A percentile compares a stretch with the other conserved stretches of the same genome.
Evolutionary conservation across 2,797 vertebrate species (phyloP).

Genomic region (Cossypha caffra): DNA sequence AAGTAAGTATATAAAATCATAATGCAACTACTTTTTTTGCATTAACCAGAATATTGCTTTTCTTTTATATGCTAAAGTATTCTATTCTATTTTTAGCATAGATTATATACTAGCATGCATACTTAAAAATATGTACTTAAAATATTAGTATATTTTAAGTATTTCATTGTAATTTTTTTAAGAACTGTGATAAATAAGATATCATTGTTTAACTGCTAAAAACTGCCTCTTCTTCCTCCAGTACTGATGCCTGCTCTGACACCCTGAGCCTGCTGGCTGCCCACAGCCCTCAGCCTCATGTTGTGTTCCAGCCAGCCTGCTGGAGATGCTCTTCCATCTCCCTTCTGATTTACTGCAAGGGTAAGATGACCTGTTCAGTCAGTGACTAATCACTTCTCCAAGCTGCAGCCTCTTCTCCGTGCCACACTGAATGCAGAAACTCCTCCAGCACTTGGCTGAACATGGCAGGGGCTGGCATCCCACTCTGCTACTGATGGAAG

Average conservation of each 20-base stretch:
- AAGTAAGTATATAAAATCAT: neutral
- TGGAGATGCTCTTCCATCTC: neutral
- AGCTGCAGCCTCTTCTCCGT: neutral
- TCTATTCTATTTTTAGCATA: too few relatives aligned
- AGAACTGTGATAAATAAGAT: neutral
- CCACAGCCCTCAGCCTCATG: neutral
- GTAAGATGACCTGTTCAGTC: neutral
- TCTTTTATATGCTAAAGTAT: neutral
- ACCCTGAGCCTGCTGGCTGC: neutral
- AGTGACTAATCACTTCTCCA: neutral
- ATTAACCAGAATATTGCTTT: neutral
- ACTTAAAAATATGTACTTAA: too few relatives aligned
- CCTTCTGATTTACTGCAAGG: neutral
- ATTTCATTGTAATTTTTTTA: neutral
- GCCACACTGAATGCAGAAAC: neutral
- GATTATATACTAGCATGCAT: too few relatives aligned
- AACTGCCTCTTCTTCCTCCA: neutral
- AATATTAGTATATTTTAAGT: too few relatives aligned
- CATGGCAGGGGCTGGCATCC: neutral
- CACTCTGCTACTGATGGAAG: rapidly evolving
- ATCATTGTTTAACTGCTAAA: neutral
- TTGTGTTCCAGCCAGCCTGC: rapidly evolving
- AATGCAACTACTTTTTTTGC: neutral
- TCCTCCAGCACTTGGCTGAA: neutral
- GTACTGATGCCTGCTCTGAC: neutral